Evolutionary conservation across 53 echinoderm and acorn worm species (phyloP).

Genomic region (Hippasteria phrygiana): DNA sequence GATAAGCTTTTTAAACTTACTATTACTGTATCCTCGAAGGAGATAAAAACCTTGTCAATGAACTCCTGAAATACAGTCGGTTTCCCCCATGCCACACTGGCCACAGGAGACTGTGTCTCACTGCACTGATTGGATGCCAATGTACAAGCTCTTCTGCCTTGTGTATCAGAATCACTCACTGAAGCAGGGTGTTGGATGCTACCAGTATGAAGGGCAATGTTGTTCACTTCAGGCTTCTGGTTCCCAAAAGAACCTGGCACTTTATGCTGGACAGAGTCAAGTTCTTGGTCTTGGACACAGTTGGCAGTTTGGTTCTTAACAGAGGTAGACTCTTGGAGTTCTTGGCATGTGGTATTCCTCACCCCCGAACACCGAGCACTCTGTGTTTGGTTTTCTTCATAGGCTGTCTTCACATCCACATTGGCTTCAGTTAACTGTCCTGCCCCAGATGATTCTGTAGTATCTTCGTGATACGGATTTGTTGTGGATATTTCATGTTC

Average conservation of each 20-base stretch:
- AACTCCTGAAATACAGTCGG: background rate
- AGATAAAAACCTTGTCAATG: slow-evolving; percentile 15
- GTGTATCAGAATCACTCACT: too few relatives aligned
- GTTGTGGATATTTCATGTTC: background rate
- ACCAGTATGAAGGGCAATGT: too few relatives aligned
- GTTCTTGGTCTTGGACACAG: background rate
- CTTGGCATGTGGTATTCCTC: background rate
- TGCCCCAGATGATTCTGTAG: background rate
- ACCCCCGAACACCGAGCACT: background rate
- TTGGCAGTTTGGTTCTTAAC: too few relatives aligned
- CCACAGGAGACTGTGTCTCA: background rate
- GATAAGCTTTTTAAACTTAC: slow-evolving; percentile 3
- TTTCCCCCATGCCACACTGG: background rate
- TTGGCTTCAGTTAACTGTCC: background rate
- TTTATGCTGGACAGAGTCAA: background rate
- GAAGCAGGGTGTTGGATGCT: too few relatives aligned
- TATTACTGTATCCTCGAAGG: slow-evolving; percentile 8
- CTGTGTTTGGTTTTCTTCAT: background rate
- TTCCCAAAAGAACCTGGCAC: background rate
- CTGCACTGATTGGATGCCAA: too few relatives aligned
- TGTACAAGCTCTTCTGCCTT: too few relatives aligned
- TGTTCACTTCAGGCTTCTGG: background rate
- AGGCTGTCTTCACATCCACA: background rate
- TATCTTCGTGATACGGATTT: background rate
- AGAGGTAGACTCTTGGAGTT: background rate